Percentiles rank a stretch among this genome's conserved stretches.
phyloP scores from a whole-genome alignment of 2,888 invertebrate genomes.

The Uloborus plumipes region DNA sequence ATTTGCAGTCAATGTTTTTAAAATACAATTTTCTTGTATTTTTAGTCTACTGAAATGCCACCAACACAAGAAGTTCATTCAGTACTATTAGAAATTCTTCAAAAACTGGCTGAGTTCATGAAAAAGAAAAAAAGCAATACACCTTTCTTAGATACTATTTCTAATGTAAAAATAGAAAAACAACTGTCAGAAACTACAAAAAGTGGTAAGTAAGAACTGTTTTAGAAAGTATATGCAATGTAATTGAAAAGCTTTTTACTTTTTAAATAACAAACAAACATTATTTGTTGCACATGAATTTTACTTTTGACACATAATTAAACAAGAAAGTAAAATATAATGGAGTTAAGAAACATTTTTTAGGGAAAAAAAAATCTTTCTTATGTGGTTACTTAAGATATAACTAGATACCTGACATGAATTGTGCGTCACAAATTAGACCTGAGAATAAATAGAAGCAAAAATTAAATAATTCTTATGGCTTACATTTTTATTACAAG shows the following conservation, averaged over 20 bases:
- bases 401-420: too few relatives aligned
- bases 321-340: too few relatives aligned
- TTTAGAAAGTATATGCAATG: neutral
- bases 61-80: constrained; percentile 34
- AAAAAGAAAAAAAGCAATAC: constrained; percentile 77
- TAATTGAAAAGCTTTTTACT: neutral
- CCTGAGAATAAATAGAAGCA: too few relatives aligned
- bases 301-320: too few relatives aligned
- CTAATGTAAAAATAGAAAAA: constrained; percentile 84
- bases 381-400: too few relatives aligned
- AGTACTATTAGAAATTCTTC: constrained; percentile 71
- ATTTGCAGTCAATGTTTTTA: constrained; percentile 6
- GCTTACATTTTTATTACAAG: too few relatives aligned
- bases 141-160: constrained; percentile 79
- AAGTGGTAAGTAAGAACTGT: constrained; percentile 25
- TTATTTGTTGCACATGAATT: too few relatives aligned
- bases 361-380: too few relatives aligned
- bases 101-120: constrained; percentile 77
- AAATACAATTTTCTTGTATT: constrained; percentile 46
- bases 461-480: too few relatives aligned
- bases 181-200: constrained; percentile 75
- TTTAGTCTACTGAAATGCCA: constrained; percentile 67
- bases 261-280: too few relatives aligned
- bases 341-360: too few relatives aligned
- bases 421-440: too few relatives aligned